Percentiles rank a stretch among this genome's conserved stretches.
phyloP scores from a whole-genome alignment of 2,113 vertebrate genomes.

The Colossoma macropomum region DNA sequence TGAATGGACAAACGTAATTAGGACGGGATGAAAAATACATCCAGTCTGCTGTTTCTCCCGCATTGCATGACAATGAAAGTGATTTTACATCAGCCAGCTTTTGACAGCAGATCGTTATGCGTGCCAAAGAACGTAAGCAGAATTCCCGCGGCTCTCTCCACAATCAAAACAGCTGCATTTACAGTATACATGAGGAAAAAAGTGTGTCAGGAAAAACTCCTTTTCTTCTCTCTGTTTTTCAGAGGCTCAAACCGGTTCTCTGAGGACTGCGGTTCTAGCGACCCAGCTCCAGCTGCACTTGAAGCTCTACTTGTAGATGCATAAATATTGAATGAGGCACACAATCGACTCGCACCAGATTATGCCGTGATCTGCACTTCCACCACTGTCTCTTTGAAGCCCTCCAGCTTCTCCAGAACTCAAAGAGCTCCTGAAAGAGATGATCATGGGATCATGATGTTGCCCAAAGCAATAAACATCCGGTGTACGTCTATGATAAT shows the following conservation, averaged over 20 bases:
- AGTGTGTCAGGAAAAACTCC: constrained; percentile 23
- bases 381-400: neutral
- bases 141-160: too few species aligned
- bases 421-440: neutral
- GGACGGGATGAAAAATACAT: neutral
- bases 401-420: neutral
- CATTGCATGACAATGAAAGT: neutral
- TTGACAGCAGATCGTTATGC: too few species aligned
- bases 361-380: neutral
- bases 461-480: neutral
- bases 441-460: neutral
- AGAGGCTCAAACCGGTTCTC: neutral
- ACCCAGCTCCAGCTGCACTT: constrained; percentile 18
- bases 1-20: too few species aligned
- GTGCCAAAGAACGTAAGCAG: too few species aligned
- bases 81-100: neutral
- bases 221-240: neutral
- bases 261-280: neutral
- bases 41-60: neutral
- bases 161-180: neutral
- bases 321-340: constrained; percentile 66
- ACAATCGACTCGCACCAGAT: constrained; percentile 61
- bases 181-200: neutral
- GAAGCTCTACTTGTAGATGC: constrained; percentile 49
- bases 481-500: too few species aligned